These are phyloP conservation scores for Bugula neritina DNA, from an alignment of 2,888 invertebrate genomes.

Conservation along the genomic window DNA sequence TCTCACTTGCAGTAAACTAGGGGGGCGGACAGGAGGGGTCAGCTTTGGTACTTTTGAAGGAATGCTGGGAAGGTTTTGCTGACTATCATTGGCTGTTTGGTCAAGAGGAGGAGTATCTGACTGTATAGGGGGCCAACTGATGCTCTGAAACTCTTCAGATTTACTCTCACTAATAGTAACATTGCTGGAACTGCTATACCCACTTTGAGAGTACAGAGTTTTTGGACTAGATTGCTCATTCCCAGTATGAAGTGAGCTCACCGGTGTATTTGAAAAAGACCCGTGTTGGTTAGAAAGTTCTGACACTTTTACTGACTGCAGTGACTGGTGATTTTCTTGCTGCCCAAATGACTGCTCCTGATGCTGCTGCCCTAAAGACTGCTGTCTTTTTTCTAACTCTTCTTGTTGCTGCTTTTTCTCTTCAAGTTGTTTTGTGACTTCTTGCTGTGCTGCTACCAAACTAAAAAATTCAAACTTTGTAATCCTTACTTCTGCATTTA, in stretches of 20 bases:
- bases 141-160: background rate
- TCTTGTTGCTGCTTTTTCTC: too few species aligned
- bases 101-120: background rate
- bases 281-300: background rate
- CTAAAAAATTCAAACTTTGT: background rate
- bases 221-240: background rate
- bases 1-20: background rate
- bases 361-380: background rate
- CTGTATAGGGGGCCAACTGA: background rate
- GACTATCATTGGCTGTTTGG: background rate
- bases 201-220: background rate
- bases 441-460: background rate
- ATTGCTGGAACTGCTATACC: background rate
- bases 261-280: background rate
- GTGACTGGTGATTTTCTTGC: background rate
- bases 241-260: background rate
- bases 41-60: background rate
- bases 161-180: background rate
- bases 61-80: too few species aligned
- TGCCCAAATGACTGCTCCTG: background rate
- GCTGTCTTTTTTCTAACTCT: too few species aligned
- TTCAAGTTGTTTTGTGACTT: background rate
- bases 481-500: too few species aligned
- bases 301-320: background rate
- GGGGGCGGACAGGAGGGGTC: background rate